Base-by-base conservation (phyloP, 2,888 invertebrate genomes). In the Agriotes lineatus region DNA sequence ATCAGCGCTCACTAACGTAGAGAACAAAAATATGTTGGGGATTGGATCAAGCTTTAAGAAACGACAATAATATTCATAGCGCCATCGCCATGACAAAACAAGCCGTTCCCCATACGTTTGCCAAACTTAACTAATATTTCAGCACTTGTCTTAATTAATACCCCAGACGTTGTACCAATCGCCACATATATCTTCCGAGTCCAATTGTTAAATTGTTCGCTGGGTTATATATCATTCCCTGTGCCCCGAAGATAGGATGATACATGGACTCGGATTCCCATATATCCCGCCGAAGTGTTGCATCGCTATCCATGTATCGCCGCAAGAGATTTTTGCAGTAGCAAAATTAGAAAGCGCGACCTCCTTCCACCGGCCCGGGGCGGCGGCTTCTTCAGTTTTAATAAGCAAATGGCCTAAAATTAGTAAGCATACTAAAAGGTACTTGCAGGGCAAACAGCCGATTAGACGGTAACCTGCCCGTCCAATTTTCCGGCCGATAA, bases 131-230 rank as follows among this genome's bases (percentile, higher is more conserved):
- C 64, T 63, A 68, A 68, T 71, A 71, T 71, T 61, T 71, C 71
- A 71, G 68, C 71, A 68, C 65, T 71, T 71, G 71, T 71, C 71
- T 71, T 71, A 71, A 71, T 71, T 71, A 71, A 71, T 71, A 71
- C 76, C 72, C 73, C 75, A 75, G 75, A 74, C 75, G 71, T 70
- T 75, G 72, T 78, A 79, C 77, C 79, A 78, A 80, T 81, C 79
- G 78, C 78, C 77, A 78, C 79, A 80, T 80, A 76, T 77, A 79
- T 80, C 80, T 81, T 78, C 75, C 77, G 72, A 76, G 79, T 78
- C 74, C 78, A 79, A 79, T 77, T 79, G 78, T 76, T 77, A 79
- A 79, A 77, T 76, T 79, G 78, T 77, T 78, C 77, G 72, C 74
- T 64, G 70, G 65, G 73, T 73, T 69, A 74, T 74, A 75, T 72